phyloP scores from a whole-genome alignment of 2,888 invertebrate genomes.

The Drosophila helvetica region DNA sequence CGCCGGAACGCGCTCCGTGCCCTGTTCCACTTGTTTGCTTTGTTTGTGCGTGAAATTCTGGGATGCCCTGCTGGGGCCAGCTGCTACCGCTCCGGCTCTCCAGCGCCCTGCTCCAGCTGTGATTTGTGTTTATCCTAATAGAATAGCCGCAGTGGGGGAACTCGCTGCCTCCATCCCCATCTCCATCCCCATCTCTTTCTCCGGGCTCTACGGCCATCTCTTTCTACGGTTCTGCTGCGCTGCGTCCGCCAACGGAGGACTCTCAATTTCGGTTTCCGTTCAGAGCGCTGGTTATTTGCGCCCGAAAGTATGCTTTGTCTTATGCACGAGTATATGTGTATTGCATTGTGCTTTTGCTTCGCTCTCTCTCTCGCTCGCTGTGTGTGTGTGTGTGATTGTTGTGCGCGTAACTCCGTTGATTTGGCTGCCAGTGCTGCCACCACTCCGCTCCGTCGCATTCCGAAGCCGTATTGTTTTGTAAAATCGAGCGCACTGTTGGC shows the following conservation, averaged over 20 bases:
- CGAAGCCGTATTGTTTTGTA: slow-evolving; percentile 59
- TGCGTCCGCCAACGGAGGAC: slow-evolving; percentile 20
- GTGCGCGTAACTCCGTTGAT: slow-evolving; percentile 72
- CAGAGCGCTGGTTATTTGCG: slow-evolving; percentile 71
- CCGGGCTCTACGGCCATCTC: neutral
- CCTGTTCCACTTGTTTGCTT: slow-evolving; percentile 69
- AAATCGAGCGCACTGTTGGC: slow-evolving; percentile 55
- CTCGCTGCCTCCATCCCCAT: neutral
- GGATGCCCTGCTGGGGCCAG: slow-evolving; percentile 18
- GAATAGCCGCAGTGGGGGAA: slow-evolving; percentile 49
- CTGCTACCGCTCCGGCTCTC: neutral
- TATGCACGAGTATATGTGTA: slow-evolving; percentile 31
- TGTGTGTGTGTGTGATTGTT: slow-evolving; percentile 28
- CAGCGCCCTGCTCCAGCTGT: slow-evolving; percentile 30
- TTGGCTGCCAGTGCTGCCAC: slow-evolving; percentile 43
- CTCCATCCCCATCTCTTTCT: slow-evolving; percentile 1
- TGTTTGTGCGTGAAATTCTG: slow-evolving; percentile 69
- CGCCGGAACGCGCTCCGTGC: slow-evolving; percentile 7
- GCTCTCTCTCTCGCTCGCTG: neutral
- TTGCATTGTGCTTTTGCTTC: neutral
- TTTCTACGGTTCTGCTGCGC: neutral
- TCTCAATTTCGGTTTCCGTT: slow-evolving; percentile 63
- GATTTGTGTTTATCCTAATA: slow-evolving; percentile 69
- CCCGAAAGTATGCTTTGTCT: slow-evolving; percentile 76
- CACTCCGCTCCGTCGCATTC: slow-evolving; percentile 34